Conservation (phyloP, 2,797 vertebrate species). For the Diglossa cyanea region DNA sequence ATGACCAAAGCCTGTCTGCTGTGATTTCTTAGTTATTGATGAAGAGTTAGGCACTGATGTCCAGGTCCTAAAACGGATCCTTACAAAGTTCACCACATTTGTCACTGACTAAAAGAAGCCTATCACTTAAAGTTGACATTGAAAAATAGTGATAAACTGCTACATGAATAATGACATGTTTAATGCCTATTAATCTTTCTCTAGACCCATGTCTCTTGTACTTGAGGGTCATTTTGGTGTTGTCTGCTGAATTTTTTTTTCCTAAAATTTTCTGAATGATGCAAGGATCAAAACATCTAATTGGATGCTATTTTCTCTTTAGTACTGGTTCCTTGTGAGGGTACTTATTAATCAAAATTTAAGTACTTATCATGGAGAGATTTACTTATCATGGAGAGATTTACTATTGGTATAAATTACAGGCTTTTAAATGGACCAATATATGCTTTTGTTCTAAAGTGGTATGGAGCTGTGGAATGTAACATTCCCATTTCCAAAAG, state of each 20-base stretch:
- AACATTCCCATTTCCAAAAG: not conserved
- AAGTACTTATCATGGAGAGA: not conserved
- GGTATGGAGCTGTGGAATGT: not conserved
- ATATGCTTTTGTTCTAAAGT: not conserved
- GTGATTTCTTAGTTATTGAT: slow-evolving; percentile 61
- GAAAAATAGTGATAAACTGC: slow-evolving; percentile 63
- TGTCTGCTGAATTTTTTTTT: not conserved
- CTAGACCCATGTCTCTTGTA: not conserved
- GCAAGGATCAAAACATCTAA: not conserved
- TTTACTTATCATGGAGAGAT: not conserved
- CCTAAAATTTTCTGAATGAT: not conserved
- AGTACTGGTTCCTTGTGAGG: not conserved
- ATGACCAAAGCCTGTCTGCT: slow-evolving; percentile 26
- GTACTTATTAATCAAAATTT: not conserved
- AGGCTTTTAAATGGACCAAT: not conserved
- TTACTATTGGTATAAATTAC: not conserved
- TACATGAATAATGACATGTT: slow-evolving; percentile 46
- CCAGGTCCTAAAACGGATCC: slow-evolving; percentile 52
- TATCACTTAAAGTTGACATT: slow-evolving; percentile 60
- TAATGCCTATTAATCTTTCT: slow-evolving; percentile 42
- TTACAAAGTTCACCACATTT: slow-evolving; percentile 63
- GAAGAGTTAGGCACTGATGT: slow-evolving; percentile 63
- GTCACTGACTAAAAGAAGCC: slow-evolving; percentile 44
- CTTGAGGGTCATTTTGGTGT: slow-evolving; percentile 3
- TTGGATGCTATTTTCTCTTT: not conserved